Evolutionary conservation across 2,888 invertebrate species (phyloP).

Genomic region (Escarpia spicata): DNA sequence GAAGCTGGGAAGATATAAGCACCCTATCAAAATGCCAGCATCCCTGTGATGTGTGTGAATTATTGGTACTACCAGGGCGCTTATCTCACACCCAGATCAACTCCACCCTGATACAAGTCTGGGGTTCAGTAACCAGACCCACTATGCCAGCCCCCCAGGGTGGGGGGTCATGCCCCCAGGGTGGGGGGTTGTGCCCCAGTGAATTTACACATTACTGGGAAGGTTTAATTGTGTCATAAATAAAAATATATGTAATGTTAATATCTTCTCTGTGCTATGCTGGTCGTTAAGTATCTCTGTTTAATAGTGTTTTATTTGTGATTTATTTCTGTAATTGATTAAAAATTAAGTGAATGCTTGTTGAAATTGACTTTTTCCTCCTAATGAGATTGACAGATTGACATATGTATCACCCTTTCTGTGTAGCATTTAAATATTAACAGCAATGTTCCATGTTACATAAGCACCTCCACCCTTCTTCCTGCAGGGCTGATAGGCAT

Average conservation of each 20-base stretch:
- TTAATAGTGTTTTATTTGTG: not conserved
- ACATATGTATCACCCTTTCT: not conserved
- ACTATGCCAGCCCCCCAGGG: not conserved
- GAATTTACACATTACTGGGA: constrained; percentile 1
- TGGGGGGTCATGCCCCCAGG: not conserved
- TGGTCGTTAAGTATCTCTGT: not conserved
- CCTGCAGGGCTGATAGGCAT: not conserved
- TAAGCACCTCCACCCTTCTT: not conserved
- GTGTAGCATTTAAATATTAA: not conserved
- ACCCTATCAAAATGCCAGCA: constrained; percentile 13
- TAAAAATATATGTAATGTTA: not conserved
- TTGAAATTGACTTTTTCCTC: not conserved
- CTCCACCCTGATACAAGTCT: not conserved
- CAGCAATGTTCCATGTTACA: not conserved
- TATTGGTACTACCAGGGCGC: not conserved
- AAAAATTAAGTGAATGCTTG: not conserved
- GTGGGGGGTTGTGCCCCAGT: constrained; percentile 1
- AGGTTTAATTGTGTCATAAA: not conserved
- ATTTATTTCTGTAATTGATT: not conserved
- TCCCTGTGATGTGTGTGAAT: constrained; percentile 1
- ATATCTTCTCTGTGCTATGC: not conserved
- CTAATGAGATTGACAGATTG: not conserved
- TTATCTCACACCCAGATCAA: not conserved
- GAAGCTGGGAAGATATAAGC: not conserved
- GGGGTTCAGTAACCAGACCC: not conserved